Evolutionary conservation across 2,888 invertebrate species (phyloP), one percentile per base, ranked within the genome.

Genomic region (Lasioglossum pauxillum): DNA sequence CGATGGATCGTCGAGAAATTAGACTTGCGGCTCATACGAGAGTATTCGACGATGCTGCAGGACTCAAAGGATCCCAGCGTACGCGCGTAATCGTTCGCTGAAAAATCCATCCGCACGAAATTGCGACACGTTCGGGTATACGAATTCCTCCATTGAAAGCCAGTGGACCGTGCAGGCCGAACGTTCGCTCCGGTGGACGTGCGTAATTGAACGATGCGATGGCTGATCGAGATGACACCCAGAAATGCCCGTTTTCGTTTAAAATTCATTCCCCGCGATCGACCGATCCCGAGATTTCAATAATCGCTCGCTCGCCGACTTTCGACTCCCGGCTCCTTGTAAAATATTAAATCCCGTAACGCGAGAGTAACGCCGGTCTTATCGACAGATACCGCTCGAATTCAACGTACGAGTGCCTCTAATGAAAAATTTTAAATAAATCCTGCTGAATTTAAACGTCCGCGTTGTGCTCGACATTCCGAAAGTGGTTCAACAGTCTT

Each of bases 171-270:
- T 78, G 44, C 75, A 53, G 80, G 78, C 74, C 76, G 80, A 87
- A 85, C 78, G 74, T 87, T 71, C 87, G 76, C 75, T 81, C 77
- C 46, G 83, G 23, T 79, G 86, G 81, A 84, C 80, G 74, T 41
- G 82, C 80, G 84, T 88, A 86, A 86, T 86, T 86, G 84, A 86
- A 86, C 83, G 83, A 80, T 41, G 60, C 81, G 64, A 78, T 19
- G 80, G 49, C 53, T 69, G 84, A 84, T 80, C 84, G 79, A 72
- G 78, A 67, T 78, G 86, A 78, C 82, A 82, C 41, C 75, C 81
- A 75, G 77, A 88, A 84, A 83, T 57, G 76, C 49, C 57, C 74
- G 75, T 19, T 72, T 41, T 49, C 86, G 80, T 46, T 88, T 80
- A 72, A 82, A 88, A 86, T 88, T 88, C 84, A 79, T 85, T 81